These are phyloP conservation scores for Caenorhabditis sp. DNA, from an alignment of 2,888 invertebrate genomes.

Conservation along the genomic window DNA sequence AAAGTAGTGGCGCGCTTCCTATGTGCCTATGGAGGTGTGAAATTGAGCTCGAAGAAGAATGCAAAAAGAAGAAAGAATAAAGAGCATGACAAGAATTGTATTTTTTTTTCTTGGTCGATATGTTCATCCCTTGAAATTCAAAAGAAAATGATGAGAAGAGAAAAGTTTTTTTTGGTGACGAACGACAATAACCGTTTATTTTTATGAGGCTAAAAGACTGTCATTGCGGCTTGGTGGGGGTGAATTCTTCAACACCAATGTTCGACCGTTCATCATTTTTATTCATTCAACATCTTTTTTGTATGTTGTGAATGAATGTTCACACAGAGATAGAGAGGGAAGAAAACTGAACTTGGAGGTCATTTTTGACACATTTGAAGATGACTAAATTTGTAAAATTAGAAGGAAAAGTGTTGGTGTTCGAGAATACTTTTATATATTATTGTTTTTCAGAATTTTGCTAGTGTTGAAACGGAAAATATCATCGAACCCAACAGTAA, in stretches of 20 bases:
- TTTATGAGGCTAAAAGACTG: constrained; percentile 51
- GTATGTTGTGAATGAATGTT: too few relatives aligned
- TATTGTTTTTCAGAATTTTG: too few relatives aligned
- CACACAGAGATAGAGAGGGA: too few relatives aligned
- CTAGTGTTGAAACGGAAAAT: too few relatives aligned
- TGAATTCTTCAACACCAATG: constrained; percentile 22
- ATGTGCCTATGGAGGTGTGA: constrained; percentile 45
- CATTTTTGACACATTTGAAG: too few relatives aligned
- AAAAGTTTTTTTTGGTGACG: constrained; percentile 14
- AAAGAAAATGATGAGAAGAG: constrained; percentile 5
- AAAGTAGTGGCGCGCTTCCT: constrained; percentile 33
- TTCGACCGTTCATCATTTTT: constrained; percentile 2
- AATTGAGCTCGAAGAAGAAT: constrained; percentile 30
- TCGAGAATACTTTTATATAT: too few relatives aligned
- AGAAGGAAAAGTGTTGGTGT: too few relatives aligned
- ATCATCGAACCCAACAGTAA: too few relatives aligned
- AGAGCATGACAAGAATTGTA: not conserved
- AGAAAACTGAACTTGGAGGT: too few relatives aligned
- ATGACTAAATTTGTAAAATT: too few relatives aligned
- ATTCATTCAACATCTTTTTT: too few relatives aligned
- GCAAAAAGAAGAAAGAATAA: constrained; percentile 3
- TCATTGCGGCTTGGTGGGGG: constrained; percentile 4
- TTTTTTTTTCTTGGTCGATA: constrained; percentile 6
- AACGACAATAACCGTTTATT: constrained; percentile 61
- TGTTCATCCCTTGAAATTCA: constrained; percentile 3